These are phyloP conservation scores for Sycobia sp. DNA, from an alignment of 1,140 invertebrate genomes.

Conservation along the genomic window DNA sequence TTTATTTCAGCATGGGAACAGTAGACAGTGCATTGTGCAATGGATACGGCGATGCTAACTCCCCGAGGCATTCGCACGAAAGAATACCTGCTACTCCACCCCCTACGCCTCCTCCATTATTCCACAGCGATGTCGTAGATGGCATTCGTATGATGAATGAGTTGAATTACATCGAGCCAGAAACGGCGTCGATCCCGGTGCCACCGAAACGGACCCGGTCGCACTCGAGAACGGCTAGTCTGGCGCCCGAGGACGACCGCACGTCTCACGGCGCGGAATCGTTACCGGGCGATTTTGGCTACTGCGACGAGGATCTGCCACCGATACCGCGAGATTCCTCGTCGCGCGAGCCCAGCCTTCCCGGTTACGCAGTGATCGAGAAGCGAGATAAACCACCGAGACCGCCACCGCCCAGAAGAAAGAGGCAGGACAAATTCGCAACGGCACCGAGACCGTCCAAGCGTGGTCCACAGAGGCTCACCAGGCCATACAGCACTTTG, in stretches of 20 bases:
- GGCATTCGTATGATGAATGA: too few species aligned
- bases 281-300: conserved; percentile 53
- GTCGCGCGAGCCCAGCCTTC: conserved; percentile 46
- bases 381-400: conserved; percentile 65
- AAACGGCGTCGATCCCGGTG: conserved; percentile 36
- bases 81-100: conserved; percentile 28
- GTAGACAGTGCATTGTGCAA: conserved; percentile 44
- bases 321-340: conserved; percentile 37
- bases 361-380: conserved; percentile 73
- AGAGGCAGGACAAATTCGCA: conserved; percentile 61
- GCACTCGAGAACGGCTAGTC: conserved; percentile 65
- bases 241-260: conserved; percentile 69
- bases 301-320: conserved; percentile 45
- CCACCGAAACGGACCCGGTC: conserved; percentile 57
- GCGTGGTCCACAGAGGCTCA: conserved; percentile 58
- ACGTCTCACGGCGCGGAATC: conserved; percentile 75
- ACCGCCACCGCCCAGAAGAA: conserved; percentile 65
- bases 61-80: neutral
- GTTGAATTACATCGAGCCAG: conserved; percentile 47
- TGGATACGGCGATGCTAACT: conserved; percentile 33
- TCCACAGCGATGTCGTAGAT: conserved; percentile 40
- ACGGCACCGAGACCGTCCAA: conserved; percentile 50
- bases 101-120: neutral
- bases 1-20: conserved; percentile 15
- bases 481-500: conserved; percentile 73